Evolutionary conservation across 2,888 invertebrate genomes (phyloP).

Genomic region (Sturmia bella): DNA sequence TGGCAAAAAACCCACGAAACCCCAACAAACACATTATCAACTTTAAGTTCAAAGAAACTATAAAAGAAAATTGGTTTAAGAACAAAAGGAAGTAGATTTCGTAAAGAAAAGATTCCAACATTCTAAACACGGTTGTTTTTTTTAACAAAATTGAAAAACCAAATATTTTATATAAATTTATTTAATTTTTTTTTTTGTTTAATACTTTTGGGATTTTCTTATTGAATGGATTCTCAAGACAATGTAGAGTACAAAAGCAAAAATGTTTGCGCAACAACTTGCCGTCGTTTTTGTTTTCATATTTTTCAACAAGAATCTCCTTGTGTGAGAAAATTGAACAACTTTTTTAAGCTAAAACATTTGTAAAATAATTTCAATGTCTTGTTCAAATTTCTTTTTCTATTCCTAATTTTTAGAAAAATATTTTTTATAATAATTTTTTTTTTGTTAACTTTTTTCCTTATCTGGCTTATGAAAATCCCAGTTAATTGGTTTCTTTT

Average conservation of each 20-base stretch:
- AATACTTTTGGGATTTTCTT: conserved; percentile 13
- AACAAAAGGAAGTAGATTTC: not conserved
- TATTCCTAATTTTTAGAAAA: not conserved
- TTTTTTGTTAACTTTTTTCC: not conserved
- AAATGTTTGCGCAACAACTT: not conserved
- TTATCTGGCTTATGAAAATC: conserved; percentile 10
- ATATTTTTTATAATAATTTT: not conserved
- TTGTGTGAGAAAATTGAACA: not conserved
- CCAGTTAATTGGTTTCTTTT: conserved; percentile 16
- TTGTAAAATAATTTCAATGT: too few species aligned
- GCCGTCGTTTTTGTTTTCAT: conserved; percentile 5
- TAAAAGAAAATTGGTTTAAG: conserved; percentile 1
- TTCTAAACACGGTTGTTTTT: conserved; percentile 47
- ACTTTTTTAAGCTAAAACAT: too few species aligned
- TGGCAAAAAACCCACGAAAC: conserved; percentile 59
- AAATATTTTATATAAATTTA: conserved; percentile 19
- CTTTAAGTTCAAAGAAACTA: conserved; percentile 70
- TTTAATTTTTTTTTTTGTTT: not conserved
- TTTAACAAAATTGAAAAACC: not conserved
- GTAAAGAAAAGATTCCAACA: conserved; percentile 37
- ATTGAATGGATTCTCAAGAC: not conserved
- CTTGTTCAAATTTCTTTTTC: not conserved
- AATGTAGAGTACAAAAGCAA: conserved; percentile 37
- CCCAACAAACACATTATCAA: conserved; percentile 74
- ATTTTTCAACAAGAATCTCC: not conserved